Evolutionary conservation across 2,888 invertebrate species (phyloP).

Genomic region (Chelonus formosanus): DNA sequence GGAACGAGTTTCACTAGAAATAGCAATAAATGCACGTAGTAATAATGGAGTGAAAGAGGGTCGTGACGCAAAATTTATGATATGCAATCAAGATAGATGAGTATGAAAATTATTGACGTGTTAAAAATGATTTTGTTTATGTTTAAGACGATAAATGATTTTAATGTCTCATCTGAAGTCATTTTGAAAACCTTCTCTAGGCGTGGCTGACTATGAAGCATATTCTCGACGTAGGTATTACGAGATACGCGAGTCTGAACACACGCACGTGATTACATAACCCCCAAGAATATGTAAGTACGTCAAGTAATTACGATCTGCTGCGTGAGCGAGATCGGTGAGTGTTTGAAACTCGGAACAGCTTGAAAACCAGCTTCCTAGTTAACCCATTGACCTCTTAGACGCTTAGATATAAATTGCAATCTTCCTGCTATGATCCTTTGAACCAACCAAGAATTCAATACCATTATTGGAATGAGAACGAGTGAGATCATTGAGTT

Average conservation of each 20-base stretch:
- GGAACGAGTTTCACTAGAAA: conserved; percentile 6
- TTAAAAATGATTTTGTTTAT: no score
- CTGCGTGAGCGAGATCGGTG: conserved; percentile 40
- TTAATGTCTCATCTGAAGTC: conserved; percentile 7
- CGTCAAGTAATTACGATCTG: conserved; percentile 49
- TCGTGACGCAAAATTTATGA: no score
- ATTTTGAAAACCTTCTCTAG: conserved; percentile 10
- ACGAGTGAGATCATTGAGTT: conserved; percentile 9
- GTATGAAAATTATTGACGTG: no score
- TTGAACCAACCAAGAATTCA: neutral
- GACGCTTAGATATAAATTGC: conserved; percentile 7
- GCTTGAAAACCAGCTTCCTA: conserved; percentile 49
- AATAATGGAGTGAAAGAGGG: conserved; percentile 6
- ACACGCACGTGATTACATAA: conserved; percentile 48
- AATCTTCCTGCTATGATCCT: neutral
- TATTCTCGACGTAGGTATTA: conserved; percentile 41
- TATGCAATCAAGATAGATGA: no score
- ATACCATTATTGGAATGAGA: neutral
- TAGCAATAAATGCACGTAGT: neutral
- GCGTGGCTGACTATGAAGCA: conserved; percentile 22
- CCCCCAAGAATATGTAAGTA: conserved; percentile 36
- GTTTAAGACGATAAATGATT: neutral
- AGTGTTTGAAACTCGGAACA: conserved; percentile 24
- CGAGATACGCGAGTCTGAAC: conserved; percentile 30
- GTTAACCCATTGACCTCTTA: conserved; percentile 53